Evolutionary conservation across 2,113 vertebrate genomes (phyloP), one percentile per base, ranked within the genome.

Genomic region (Ageneiosus marmoratus): DNA sequence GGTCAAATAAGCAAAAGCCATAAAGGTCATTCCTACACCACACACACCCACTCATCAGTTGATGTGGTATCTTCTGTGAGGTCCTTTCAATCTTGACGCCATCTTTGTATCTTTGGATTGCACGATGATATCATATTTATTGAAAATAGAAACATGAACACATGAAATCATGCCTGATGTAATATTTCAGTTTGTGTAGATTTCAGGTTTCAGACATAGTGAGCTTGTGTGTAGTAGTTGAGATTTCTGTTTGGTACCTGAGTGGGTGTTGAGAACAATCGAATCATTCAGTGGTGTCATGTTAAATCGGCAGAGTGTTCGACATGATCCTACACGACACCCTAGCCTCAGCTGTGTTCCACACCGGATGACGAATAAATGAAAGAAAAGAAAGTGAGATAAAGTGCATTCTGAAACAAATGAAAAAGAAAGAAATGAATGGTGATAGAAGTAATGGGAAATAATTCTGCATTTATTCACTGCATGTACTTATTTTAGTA

Each of bases 291-390:
- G 87, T 58, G 58, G 32, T 34, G 9, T 24, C 27, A n/a, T 34
- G 55, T 73, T 72, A 63, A 51, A 22, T 5, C n/a, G 0, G 18
- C 18, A 34, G 16, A 12, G 27, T 1, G 12, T 29, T 32, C 27
- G 2, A 51, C 24, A 48, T 16, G 69, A n/a, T 48, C 77, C 69
- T 60, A 20, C 10, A 29, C 46, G 9, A 37, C 7, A 37, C 41
- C n/a, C 22, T 65, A 81, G 58, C 86, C 51, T 63, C 73, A 87
- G 10, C 58, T 79, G 83, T 88, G 80, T 89, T 88, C 89, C 89
- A 84, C 44, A n/a, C 3, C 80, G 0, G 4, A n/a, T 67, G 44
- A 80, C 5, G 11, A 79, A 22, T 4, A 24, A n/a, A 32, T 56
- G 22, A 74, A 18, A 82, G n/a, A 74, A 50, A 55, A 58, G 65